Conservation (phyloP, 2,888 invertebrate species). For the Smittia sp. region DNA sequence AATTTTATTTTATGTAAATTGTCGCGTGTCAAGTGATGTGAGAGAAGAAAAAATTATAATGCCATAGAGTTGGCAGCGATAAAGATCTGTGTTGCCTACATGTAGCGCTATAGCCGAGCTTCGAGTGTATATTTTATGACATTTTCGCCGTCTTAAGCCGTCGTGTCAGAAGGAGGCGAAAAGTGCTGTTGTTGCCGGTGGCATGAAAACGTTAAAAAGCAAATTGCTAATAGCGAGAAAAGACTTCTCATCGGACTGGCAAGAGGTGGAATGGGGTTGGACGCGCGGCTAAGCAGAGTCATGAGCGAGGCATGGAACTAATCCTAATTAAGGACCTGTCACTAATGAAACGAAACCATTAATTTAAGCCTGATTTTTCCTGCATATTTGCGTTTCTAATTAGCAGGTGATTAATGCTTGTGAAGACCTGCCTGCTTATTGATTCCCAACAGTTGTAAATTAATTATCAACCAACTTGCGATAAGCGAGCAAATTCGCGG, state of each 20-base stretch:
- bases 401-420: conserved; percentile 36
- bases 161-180: conserved; percentile 1
- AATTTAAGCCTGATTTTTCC: conserved; percentile 21
- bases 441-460: background rate
- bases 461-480: background rate
- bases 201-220: conserved; percentile 11
- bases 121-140: conserved; percentile 26
- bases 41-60: conserved; percentile 40
- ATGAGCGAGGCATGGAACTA: conserved; percentile 29
- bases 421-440: background rate
- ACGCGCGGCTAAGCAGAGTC: conserved; percentile 15
- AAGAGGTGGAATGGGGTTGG: background rate
- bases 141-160: conserved; percentile 5
- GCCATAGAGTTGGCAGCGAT: conserved; percentile 37
- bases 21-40: conserved; percentile 41
- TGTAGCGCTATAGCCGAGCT: conserved; percentile 16
- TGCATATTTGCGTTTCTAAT: conserved; percentile 31
- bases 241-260: background rate
- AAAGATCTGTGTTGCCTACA: conserved; percentile 29
- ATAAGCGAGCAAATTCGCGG: background rate
- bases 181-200: background rate
- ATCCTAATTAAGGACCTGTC: conserved; percentile 38
- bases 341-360: conserved; percentile 38
- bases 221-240: conserved; percentile 9
- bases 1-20: conserved; percentile 36